Conservation (phyloP, 2,888 invertebrate species). For the Miltochrista miniata region DNA sequence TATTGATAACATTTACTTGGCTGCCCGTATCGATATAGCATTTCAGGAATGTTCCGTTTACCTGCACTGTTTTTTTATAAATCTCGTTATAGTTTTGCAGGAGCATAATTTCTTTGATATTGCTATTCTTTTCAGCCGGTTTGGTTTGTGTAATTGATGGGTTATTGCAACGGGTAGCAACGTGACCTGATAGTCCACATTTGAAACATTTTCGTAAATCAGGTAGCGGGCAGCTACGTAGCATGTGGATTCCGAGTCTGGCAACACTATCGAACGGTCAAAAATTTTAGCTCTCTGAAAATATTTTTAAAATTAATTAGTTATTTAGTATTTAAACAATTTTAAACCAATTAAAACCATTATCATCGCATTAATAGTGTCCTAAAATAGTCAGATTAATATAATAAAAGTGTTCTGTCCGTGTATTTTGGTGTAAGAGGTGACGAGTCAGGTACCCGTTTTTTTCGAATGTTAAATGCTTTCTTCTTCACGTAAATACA, state of each 20-base stretch:
- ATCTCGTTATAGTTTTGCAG: background rate
- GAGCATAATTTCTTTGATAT: background rate
- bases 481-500: no score
- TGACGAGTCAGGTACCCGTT: no score
- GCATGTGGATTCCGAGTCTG: conserved; percentile 1
- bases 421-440: no score
- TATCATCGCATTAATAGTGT: no score
- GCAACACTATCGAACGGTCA: conserved; percentile 3
- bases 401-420: no score
- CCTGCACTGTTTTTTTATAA: background rate
- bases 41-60: background rate
- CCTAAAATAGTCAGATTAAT: no score
- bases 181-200: background rate
- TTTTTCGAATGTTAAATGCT: no score
- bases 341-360: no score
- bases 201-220: background rate
- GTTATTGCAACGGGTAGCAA: background rate
- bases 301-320: no score
- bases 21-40: conserved; percentile 3
- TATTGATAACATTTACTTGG: conserved; percentile 2
- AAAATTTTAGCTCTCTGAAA: no score
- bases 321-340: no score
- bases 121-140: background rate
- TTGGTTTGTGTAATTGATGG: background rate
- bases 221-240: conserved; percentile 1